phyloP scores from a whole-genome alignment of 2,797 vertebrate genomes.

The Aulostomus chinensis region DNA sequence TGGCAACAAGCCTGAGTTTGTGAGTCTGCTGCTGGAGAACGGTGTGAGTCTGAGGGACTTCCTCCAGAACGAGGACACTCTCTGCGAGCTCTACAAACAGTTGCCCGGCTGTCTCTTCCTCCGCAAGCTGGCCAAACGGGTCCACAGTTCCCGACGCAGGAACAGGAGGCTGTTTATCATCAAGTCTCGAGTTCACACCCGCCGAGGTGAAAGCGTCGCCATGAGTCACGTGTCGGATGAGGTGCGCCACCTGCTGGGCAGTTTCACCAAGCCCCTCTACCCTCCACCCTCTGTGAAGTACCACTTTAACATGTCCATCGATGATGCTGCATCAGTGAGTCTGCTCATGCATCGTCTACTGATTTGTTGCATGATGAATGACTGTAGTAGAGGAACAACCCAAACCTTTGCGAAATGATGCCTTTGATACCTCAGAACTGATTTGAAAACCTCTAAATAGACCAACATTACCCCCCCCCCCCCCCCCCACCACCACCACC shows the following conservation, averaged over 20 bases:
- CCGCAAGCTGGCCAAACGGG: conserved; percentile 84
- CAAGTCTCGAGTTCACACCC: not conserved
- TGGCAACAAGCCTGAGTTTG: conserved; percentile 90
- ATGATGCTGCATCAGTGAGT: conserved; percentile 60
- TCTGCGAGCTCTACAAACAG: conserved; percentile 84
- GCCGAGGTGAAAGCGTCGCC: conserved; percentile 44
- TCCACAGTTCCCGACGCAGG: conserved; percentile 58
- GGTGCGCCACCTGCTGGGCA: conserved; percentile 87
- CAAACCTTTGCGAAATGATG: no score
- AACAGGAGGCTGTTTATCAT: conserved; percentile 2
- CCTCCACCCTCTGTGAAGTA: conserved; percentile 21
- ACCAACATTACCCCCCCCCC: no score
- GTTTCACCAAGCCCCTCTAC: conserved; percentile 87
- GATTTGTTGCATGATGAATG: no score
- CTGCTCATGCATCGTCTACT: not conserved
- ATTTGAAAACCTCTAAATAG: no score
- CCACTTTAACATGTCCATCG: conserved; percentile 57
- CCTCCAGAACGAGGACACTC: conserved; percentile 78
- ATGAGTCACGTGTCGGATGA: conserved; percentile 86
- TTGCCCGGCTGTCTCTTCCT: conserved; percentile 86
- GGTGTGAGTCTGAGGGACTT: conserved; percentile 88
- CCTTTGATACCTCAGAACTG: no score
- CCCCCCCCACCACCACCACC: no score
- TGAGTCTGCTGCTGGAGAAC: conserved; percentile 91
- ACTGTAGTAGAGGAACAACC: no score